A percentile compares a stretch with the other conserved stretches of the same genome.
Conservation (phyloP, 1,140 invertebrate species). For the Micrasema longulum region DNA sequence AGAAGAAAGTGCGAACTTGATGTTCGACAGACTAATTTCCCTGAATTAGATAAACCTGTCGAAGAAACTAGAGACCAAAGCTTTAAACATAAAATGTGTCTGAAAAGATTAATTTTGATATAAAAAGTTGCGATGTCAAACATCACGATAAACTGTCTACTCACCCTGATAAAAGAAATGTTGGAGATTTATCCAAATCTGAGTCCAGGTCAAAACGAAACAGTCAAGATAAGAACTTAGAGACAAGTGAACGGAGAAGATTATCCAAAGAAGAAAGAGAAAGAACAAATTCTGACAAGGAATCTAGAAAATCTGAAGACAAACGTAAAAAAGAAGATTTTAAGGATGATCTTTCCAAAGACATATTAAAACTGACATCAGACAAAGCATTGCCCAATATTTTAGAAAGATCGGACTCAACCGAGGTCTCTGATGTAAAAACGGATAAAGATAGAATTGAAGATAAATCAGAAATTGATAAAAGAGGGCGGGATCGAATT, state of each 20-base stretch:
- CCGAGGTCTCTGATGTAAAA: conserved; percentile 55
- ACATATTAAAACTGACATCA: background rate
- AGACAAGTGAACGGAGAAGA: conserved; percentile 39
- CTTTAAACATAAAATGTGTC: conserved; percentile 52
- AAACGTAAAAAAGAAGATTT: conserved; percentile 45
- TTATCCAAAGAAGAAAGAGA: conserved; percentile 47
- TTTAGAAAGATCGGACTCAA: conserved; percentile 7
- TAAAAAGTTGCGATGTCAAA: conserved; percentile 44
- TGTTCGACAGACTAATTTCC: conserved; percentile 26
- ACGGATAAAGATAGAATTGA: conserved; percentile 53
- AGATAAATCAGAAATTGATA: conserved; percentile 56
- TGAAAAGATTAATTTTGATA: conserved; percentile 49
- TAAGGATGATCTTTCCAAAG: conserved; percentile 39
- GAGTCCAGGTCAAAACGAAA: conserved; percentile 25
- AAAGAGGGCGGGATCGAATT: conserved; percentile 40
- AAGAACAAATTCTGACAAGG: conserved; percentile 37
- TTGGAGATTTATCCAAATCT: conserved; percentile 19
- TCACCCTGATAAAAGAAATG: conserved; percentile 38
- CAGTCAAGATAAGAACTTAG: conserved; percentile 36
- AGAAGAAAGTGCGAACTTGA: conserved; percentile 54
- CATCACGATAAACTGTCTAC: conserved; percentile 24
- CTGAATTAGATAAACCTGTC: conserved; percentile 42
- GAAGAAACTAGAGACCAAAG: conserved; percentile 52
- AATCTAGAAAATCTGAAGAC: conserved; percentile 40
- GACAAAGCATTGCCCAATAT: background rate